Percentiles rank a stretch among this genome's conserved stretches.
These are phyloP conservation scores for Lepidurus arcticus DNA, from an alignment of 1,140 invertebrate genomes.

Conservation along the genomic window DNA sequence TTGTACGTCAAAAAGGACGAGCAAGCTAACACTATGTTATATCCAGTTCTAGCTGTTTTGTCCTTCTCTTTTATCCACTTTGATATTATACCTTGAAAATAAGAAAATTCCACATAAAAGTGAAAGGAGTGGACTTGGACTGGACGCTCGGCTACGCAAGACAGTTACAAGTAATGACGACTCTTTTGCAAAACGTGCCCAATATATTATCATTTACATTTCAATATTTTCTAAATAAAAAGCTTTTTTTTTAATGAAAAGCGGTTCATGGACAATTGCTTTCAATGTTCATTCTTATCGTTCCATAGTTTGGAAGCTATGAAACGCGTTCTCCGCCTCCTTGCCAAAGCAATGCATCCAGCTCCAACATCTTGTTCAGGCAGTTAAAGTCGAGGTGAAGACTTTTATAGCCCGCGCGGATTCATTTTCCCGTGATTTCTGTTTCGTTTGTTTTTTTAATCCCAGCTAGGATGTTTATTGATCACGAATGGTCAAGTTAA, in stretches of 20 bases:
- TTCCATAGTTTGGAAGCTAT: neutral
- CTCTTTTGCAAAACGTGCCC: no score
- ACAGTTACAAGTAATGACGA: no score
- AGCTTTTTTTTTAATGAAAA: no score
- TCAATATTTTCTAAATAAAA: no score
- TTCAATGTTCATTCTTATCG: neutral
- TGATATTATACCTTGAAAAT: neutral
- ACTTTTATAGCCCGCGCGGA: neutral
- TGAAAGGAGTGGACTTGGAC: no score
- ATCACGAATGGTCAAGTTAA: conserved; percentile 10
- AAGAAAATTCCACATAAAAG: neutral
- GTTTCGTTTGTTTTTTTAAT: neutral
- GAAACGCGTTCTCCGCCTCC: neutral
- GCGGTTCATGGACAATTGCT: neutral
- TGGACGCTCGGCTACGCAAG: no score
- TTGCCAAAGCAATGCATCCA: neutral
- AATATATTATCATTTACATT: no score
- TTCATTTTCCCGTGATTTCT: neutral
- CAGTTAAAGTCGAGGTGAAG: neutral
- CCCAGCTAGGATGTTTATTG: neutral
- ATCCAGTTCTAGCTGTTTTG: neutral
- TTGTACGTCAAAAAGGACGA: neutral
- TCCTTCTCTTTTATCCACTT: neutral
- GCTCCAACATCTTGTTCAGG: neutral
- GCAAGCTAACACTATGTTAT: neutral